Evolutionary conservation across 2,113 vertebrate genomes (phyloP), one percentile per base, ranked within the genome.

Genomic region (Aix galericulata): DNA sequence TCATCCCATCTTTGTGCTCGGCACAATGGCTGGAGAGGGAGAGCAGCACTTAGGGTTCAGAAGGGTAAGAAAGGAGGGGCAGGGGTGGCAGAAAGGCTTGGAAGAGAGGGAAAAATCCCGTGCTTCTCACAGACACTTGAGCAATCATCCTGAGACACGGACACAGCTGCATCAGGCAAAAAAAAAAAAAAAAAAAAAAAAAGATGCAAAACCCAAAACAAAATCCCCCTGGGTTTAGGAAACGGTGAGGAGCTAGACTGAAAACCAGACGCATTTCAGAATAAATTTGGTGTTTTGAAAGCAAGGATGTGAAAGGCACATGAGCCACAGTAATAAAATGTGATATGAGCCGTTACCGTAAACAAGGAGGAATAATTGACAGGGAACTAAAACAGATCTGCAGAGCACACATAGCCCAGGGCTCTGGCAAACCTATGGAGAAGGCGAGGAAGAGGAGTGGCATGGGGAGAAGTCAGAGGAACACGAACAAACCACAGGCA

Each of bases 351-450:
- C 23, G 15, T 95, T 96, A 95, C 90, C 4, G n/a, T 97, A 95
- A 97, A 96, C 88, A 93, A 84, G 80, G 74, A 82, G 69, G 62
- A 93, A 79, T 96, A 97, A 96, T 95, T 97, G 95, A 95, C 95
- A 94, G 44, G 83, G 93, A 96, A 92, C 90, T 84, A 94, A 94
- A 96, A 31, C 94, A 97, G 96, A 95, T 60, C 88, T 2, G 0
- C 66, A 73, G 76, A 82, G 80, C 76, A 40, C 1, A 1, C 80
- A 58, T 20, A 93, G 94, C 88, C 93, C 90, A 81, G n/a, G 93
- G 93, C 82, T 88, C 88, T 88, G n/a, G 68, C 88, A 91, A 94
- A 85, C 69, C 52, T 31, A 3, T 14, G 62, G 56, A 56, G 48
- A 86, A 84, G 3, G 34, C 78, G 62, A 90, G 42, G 79, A 83